Conservation (phyloP, 2,797 vertebrate species). For the Sebastes hubbsi region DNA sequence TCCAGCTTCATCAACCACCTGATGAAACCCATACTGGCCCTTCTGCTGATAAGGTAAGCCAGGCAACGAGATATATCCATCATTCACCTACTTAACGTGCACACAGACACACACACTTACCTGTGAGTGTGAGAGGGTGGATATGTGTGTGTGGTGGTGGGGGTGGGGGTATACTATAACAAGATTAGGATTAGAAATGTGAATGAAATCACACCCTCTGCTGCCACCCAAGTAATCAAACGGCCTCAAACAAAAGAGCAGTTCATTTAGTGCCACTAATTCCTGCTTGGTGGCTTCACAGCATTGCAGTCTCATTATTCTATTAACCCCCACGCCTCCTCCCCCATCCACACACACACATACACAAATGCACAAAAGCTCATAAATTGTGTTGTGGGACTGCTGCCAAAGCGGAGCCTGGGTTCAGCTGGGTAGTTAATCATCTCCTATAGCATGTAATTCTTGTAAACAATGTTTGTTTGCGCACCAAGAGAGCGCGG, state of each 20-base stretch:
- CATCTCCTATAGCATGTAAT: slow-evolving; percentile 73
- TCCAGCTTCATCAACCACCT: slow-evolving; percentile 69
- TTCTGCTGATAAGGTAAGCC: slow-evolving; percentile 76
- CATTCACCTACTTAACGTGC: slow-evolving; percentile 73
- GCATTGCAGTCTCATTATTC: slow-evolving; percentile 68
- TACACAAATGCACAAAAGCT: slow-evolving; percentile 41
- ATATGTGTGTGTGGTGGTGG: not conserved
- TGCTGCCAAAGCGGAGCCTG: slow-evolving; percentile 52
- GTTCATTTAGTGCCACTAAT: slow-evolving; percentile 72
- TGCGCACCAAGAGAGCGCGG: slow-evolving; percentile 44
- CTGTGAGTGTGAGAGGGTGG: not conserved
- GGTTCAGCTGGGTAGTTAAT: slow-evolving; percentile 76
- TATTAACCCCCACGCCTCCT: slow-evolving; percentile 43
- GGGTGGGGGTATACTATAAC: slow-evolving; percentile 28
- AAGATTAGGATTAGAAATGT: slow-evolving; percentile 71
- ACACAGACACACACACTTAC: slow-evolving; percentile 7
- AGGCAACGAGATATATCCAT: slow-evolving; percentile 78
- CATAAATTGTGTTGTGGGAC: slow-evolving; percentile 67
- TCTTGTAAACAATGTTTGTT: slow-evolving; percentile 72
- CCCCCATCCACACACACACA: not conserved
- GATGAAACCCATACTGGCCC: slow-evolving; percentile 79
- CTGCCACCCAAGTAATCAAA: slow-evolving; percentile 65
- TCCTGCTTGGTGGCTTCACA: slow-evolving; percentile 64
- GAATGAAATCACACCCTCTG: slow-evolving; percentile 62
- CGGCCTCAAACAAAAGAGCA: slow-evolving; percentile 70